Evolutionary conservation across 2,797 vertebrate species (phyloP).

Genomic region (Tympanoctomys barrerae): DNA sequence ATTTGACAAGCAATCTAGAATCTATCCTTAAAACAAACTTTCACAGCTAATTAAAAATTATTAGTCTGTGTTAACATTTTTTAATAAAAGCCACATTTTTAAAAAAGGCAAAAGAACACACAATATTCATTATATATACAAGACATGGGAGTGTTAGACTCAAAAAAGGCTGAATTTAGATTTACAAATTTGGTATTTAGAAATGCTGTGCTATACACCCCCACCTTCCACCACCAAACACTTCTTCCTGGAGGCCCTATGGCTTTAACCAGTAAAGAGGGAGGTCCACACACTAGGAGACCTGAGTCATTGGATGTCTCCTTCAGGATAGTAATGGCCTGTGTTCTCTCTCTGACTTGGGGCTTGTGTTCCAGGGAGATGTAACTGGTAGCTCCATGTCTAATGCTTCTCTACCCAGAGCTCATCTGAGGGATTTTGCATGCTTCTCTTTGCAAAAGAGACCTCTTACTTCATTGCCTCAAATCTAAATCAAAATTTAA

Average conservation of each 20-base stretch:
- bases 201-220: not conserved
- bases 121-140: not conserved
- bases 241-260: not conserved
- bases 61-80: not conserved
- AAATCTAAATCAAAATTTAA: slow-evolving; percentile 31
- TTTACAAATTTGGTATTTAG: not conserved
- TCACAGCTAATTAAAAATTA: not conserved
- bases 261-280: not conserved
- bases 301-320: not conserved
- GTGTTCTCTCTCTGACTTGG: not conserved
- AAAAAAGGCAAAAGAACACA: not conserved
- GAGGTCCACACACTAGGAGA: not conserved
- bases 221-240: not conserved
- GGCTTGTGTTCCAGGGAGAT: not conserved
- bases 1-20: slow-evolving; percentile 44
- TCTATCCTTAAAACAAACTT: slow-evolving; percentile 63
- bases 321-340: not conserved
- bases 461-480: not conserved
- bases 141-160: not conserved
- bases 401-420: not conserved
- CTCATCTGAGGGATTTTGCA: not conserved
- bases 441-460: slow-evolving; percentile 45
- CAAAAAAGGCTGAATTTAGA: not conserved
- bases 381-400: slow-evolving; percentile 19
- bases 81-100: not conserved